Evolutionary conservation across 2,797 vertebrate species (phyloP), one percentile per base, ranked within the genome.

Genomic region (Xenentodon cancila): DNA sequence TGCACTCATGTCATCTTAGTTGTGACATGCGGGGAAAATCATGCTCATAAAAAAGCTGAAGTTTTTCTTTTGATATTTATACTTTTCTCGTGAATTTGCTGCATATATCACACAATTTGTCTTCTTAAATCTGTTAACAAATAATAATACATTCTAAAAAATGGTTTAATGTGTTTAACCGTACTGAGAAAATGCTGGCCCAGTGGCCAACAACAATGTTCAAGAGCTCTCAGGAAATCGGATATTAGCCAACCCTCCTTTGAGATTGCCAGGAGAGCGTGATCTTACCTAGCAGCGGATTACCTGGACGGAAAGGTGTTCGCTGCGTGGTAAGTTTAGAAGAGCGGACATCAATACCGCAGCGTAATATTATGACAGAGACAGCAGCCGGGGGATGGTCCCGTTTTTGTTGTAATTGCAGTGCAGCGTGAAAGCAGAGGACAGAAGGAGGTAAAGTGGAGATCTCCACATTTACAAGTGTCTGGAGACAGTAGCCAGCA

Each of bases 281-380:
- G 49, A 21, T 69, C 58, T 81, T 77, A 47, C 44, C 78, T 77
- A 67, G 53, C 77, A 77, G 79, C 52, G 55, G 64, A 76, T 78
- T 70, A 76, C 64, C 66, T 81, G 80, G 73, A 65, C 73, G 40
- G 61, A 45, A 62, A 79, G 79, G 77, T 87, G 64, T 83, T 77
- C 19, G 60, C 84, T 90, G 81, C 86, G 71, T 17, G 50, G 80
- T 85, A 83, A 89, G 79, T 66, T 66, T 66, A 88, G 68, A 82
- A 22, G 2, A 7, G 64, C 59, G 1, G 71, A 75, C 68, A 81
- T 62, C 63, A 58, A 77, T 75, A 74, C 74, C 32, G 60, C 57
- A 37, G 61, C 63, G 66, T 48, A 64, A 25, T 27, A n/a, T 73
- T 64, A 74, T 61, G 9, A 66, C 56, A 43, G n/a, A 53, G 19